Evolutionary conservation across 1,140 invertebrate species (phyloP).

Genomic region (Doryteuthis pealeii): DNA sequence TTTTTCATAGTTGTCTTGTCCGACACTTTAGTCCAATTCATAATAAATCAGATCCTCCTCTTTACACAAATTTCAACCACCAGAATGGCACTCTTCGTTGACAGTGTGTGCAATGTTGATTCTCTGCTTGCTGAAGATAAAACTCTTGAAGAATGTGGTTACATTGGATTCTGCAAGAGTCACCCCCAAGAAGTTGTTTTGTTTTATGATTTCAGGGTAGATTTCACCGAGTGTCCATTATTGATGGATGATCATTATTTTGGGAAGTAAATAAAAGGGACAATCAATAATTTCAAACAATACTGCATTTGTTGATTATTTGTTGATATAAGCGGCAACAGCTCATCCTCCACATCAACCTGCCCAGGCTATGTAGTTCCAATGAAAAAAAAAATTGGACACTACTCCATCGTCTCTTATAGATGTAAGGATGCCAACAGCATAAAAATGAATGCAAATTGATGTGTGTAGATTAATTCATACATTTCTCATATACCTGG

Average conservation of each 20-base stretch:
- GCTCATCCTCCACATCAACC: too few relatives aligned
- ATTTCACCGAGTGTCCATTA: slow-evolving; percentile 55
- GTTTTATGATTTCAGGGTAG: slow-evolving; percentile 55
- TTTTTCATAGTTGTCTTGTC: slow-evolving; percentile 43
- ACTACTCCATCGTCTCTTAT: too few relatives aligned
- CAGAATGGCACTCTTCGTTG: slow-evolving; percentile 49
- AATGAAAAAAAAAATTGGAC: too few relatives aligned
- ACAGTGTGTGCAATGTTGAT: slow-evolving; percentile 42
- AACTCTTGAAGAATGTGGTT: slow-evolving; percentile 49
- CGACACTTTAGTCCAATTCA: slow-evolving; percentile 41
- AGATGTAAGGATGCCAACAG: too few relatives aligned
- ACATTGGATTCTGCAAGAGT: slow-evolving; percentile 37
- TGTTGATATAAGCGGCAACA: too few relatives aligned
- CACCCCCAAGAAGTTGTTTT: slow-evolving; percentile 46
- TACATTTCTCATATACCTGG: too few relatives aligned
- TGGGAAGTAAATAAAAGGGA: slow-evolving; percentile 19
- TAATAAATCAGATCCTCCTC: slow-evolving; percentile 44
- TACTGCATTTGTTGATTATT: too few relatives aligned
- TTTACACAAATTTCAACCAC: slow-evolving; percentile 45
- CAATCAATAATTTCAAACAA: too few relatives aligned
- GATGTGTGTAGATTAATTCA: too few relatives aligned
- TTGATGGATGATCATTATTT: slow-evolving; percentile 56
- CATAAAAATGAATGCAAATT: too few relatives aligned
- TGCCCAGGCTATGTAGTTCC: too few relatives aligned
- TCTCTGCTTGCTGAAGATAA: slow-evolving; percentile 38